Conservation (phyloP, 1,140 invertebrate genomes). For the Harpegnathos saltator region DNA sequence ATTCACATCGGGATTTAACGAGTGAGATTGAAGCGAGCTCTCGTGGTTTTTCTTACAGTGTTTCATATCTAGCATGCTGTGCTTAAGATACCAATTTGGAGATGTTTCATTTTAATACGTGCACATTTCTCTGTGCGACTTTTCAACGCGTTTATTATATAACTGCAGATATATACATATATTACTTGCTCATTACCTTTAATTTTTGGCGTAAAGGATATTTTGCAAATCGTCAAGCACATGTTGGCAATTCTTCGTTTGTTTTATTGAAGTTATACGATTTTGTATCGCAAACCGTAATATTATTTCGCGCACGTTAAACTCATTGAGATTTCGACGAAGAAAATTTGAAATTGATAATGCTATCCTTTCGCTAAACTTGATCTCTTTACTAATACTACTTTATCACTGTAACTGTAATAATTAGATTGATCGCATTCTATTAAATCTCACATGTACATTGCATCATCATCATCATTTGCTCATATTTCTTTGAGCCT, state of each 20-base stretch:
- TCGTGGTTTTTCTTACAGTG: slow-evolving; percentile 30
- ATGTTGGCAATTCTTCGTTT: background rate
- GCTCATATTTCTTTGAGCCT: slow-evolving; percentile 17
- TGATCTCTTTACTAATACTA: slow-evolving; percentile 8
- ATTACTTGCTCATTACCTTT: background rate
- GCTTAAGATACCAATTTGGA: slow-evolving; percentile 23
- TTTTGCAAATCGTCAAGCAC: background rate
- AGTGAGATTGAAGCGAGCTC: background rate
- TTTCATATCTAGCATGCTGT: slow-evolving; percentile 25
- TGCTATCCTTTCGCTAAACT: background rate
- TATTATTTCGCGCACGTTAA: slow-evolving; percentile 34
- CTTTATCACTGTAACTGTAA: background rate
- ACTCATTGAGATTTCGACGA: background rate
- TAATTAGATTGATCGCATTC: slow-evolving; percentile 1
- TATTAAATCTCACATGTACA: background rate
- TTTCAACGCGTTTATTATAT: slow-evolving; percentile 1
- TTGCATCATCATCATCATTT: background rate
- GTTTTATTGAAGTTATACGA: background rate
- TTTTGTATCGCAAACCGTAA: background rate
- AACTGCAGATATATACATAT: background rate
- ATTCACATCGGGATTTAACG: background rate
- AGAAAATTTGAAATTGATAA: background rate
- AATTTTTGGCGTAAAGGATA: background rate
- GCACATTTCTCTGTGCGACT: background rate
- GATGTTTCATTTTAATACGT: slow-evolving; percentile 24